Percentiles rank a stretch among this genome's conserved stretches.
Evolutionary conservation across 2,113 vertebrate genomes (phyloP).

Genomic region (Hydrolagus affinis): DNA sequence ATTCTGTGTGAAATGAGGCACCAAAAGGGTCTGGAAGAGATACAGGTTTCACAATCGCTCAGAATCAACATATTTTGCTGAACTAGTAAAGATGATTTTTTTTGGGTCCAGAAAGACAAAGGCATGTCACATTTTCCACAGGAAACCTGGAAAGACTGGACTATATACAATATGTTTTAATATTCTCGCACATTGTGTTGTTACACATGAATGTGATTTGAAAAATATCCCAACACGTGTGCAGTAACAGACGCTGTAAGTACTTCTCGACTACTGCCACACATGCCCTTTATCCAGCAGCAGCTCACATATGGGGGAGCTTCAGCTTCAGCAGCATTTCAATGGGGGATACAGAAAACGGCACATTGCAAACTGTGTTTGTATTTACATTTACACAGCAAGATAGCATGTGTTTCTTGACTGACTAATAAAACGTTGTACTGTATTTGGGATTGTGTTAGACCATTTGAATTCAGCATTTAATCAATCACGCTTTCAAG

Average conservation of each 20-base stretch:
- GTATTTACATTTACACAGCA: too few species aligned
- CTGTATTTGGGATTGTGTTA: too few species aligned
- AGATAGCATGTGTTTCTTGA: too few species aligned
- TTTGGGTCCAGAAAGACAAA: background rate
- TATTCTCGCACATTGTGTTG: too few species aligned
- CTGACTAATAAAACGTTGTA: too few species aligned
- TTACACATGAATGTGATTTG: background rate
- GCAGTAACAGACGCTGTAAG: background rate
- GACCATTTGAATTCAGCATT: too few species aligned
- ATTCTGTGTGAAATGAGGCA: background rate
- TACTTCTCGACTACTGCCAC: background rate
- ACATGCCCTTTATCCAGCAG: background rate
- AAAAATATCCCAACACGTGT: background rate
- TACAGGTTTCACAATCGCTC: background rate
- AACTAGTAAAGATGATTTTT: background rate
- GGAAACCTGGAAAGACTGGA: background rate
- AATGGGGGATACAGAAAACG: too few species aligned
- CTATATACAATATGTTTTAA: background rate
- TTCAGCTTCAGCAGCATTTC: too few species aligned
- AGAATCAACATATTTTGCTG: background rate
- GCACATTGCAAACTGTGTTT: too few species aligned
- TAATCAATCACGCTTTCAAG: too few species aligned
- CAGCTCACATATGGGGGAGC: background rate
- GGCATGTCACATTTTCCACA: background rate
- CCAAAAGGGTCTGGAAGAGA: background rate